Conservation (phyloP, 1,140 invertebrate species). For the Pseudoatta argentina region DNA sequence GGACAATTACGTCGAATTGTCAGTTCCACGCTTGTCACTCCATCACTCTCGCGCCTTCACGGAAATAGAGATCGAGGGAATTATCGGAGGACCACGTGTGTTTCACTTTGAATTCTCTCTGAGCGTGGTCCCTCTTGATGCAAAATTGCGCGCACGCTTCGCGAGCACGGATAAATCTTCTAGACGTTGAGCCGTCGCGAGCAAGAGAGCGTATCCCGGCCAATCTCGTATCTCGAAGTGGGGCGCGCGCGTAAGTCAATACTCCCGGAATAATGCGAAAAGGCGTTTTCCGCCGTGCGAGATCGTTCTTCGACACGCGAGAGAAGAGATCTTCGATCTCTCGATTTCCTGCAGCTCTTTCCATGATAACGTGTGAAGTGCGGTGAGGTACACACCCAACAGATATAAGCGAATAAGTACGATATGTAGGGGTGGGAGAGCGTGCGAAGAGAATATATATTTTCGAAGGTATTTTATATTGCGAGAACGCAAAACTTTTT, state of each 20-base stretch:
- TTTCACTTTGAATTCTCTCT: constrained; percentile 11
- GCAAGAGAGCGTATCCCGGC: constrained; percentile 26
- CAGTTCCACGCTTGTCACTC: background rate
- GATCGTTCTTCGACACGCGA: constrained; percentile 24
- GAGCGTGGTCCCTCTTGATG: constrained; percentile 16
- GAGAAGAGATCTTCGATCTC: constrained; percentile 28
- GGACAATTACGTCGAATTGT: background rate
- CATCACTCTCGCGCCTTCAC: background rate
- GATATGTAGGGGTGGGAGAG: background rate
- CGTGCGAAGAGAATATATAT: constrained; percentile 47
- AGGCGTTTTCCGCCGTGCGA: constrained; percentile 43
- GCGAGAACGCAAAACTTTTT: background rate
- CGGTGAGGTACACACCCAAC: constrained; percentile 17
- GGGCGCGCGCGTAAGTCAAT: constrained; percentile 54
- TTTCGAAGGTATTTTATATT: constrained; percentile 42
- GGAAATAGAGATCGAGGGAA: background rate
- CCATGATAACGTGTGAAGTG: constrained; percentile 37
- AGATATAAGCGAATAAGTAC: constrained; percentile 51
- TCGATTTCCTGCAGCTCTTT: constrained; percentile 27
- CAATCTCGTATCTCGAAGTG: constrained; percentile 43
- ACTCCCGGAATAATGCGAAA: constrained; percentile 50
- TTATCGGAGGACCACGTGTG: too few relatives aligned
- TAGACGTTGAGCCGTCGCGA: constrained; percentile 25
- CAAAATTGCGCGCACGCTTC: constrained; percentile 44
- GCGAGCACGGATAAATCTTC: constrained; percentile 43